A percentile compares a stretch with the other conserved stretches of the same genome.
These are phyloP conservation scores for Sminthurides aquaticus DNA, from an alignment of 2,888 invertebrate genomes.

Conservation along the genomic window DNA sequence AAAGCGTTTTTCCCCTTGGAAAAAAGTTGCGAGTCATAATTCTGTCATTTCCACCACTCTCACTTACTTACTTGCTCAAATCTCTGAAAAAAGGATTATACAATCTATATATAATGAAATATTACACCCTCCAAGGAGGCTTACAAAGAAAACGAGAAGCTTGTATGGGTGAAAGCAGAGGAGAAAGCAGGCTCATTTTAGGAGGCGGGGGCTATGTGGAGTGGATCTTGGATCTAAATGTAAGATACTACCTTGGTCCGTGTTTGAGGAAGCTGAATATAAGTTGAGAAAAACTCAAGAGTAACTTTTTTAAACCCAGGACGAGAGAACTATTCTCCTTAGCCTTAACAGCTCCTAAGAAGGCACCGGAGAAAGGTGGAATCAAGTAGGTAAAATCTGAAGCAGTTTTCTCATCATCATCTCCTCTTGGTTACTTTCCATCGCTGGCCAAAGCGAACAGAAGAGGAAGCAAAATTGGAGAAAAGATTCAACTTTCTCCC, in stretches of 20 bases:
- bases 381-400: too few species aligned
- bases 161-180: slow-evolving; percentile 11
- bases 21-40: slow-evolving; percentile 43
- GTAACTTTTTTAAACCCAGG: slow-evolving; percentile 1
- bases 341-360: not conserved
- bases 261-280: too few species aligned
- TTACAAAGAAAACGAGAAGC: slow-evolving; percentile 6
- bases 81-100: slow-evolving; percentile 41
- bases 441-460: too few species aligned
- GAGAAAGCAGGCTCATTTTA: not conserved
- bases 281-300: slow-evolving; percentile 1
- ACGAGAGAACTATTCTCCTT: not conserved
- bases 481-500: not conserved
- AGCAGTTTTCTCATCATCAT: too few species aligned
- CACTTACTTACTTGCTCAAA: slow-evolving; percentile 32
- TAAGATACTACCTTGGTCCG: too few species aligned
- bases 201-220: too few species aligned
- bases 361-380: not conserved
- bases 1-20: slow-evolving; percentile 42
- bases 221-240: too few species aligned
- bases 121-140: slow-evolving; percentile 28
- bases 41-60: slow-evolving; percentile 41
- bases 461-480: not conserved
- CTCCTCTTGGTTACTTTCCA: too few species aligned
- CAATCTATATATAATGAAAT: slow-evolving; percentile 40